These are phyloP conservation scores for Neodiprion lecontei DNA, from an alignment of 1,140 invertebrate genomes.

Conservation along the genomic window DNA sequence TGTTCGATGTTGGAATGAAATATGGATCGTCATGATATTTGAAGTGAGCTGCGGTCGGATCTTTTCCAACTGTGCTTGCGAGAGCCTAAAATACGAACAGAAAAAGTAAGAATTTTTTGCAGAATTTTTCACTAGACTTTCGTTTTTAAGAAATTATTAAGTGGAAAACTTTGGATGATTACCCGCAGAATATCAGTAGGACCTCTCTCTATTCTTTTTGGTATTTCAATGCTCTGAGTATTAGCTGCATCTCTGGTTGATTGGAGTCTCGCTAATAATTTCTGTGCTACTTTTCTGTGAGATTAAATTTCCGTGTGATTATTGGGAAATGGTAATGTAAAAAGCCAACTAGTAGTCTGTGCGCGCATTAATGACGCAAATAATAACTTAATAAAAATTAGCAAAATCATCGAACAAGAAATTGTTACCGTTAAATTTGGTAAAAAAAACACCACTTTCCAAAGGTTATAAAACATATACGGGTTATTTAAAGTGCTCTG, in stretches of 20 bases:
- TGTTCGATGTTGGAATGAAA: slow-evolving; percentile 81
- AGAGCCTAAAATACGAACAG: slow-evolving; percentile 66
- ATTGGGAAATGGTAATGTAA: too few species aligned
- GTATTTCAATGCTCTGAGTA: slow-evolving; percentile 62
- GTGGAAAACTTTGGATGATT: slow-evolving; percentile 28
- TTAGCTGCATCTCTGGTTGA: slow-evolving; percentile 23
- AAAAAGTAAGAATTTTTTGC: slow-evolving; percentile 22
- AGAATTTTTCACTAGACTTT: background rate
- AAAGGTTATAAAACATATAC: background rate
- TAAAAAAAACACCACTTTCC: background rate
- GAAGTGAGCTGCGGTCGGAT: slow-evolving; percentile 83
- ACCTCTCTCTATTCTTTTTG: slow-evolving; percentile 73
- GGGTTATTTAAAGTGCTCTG: background rate
- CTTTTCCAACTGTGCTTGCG: slow-evolving; percentile 74
- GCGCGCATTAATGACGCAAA: too few species aligned
- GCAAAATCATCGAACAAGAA: background rate
- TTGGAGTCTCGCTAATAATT: slow-evolving; percentile 30
- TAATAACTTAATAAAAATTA: background rate
- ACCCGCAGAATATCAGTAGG: slow-evolving; percentile 81
- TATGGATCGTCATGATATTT: slow-evolving; percentile 92
- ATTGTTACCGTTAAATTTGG: background rate
- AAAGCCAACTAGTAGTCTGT: too few species aligned
- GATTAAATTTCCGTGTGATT: too few species aligned
- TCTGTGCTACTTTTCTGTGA: slow-evolving; percentile 30
- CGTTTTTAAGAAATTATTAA: slow-evolving; percentile 17